A percentile compares a stretch with the other conserved stretches of the same genome.
phyloP scores from a whole-genome alignment of 1,140 invertebrate genomes.

The Bombus balteatus region DNA sequence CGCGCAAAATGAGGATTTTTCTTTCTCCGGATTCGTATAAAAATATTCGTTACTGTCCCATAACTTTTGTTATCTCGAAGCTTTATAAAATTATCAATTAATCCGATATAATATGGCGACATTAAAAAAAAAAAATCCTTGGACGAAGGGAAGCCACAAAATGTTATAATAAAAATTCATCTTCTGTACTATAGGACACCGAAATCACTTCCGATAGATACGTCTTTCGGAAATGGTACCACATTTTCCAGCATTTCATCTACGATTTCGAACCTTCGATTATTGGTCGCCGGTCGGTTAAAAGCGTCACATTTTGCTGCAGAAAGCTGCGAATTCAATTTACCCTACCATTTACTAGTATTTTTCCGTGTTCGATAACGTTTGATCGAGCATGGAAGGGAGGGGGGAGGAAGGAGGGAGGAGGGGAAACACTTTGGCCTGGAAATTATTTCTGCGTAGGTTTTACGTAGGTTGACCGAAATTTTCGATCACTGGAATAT shows the following conservation, averaged over 20 bases:
- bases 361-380: too few species aligned
- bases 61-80: too few species aligned
- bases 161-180: too few species aligned
- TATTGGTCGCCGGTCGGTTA: not conserved
- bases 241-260: not conserved
- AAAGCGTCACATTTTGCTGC: too few species aligned
- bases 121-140: not conserved
- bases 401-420: fast-evolving
- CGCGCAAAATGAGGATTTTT: not conserved
- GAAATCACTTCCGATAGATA: too few species aligned
- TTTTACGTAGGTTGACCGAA: not conserved
- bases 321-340: not conserved
- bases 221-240: too few species aligned
- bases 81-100: not conserved
- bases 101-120: not conserved
- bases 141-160: not conserved
- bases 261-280: not conserved
- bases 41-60: not conserved
- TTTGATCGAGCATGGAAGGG: too few species aligned
- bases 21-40: not conserved
- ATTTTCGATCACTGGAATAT: not conserved
- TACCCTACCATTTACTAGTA: not conserved
- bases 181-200: too few species aligned
- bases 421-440: too few species aligned
- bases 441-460: not conserved